Base-by-base conservation (phyloP, 2,888 invertebrate genomes). In the Nymphalis urticae region DNA sequence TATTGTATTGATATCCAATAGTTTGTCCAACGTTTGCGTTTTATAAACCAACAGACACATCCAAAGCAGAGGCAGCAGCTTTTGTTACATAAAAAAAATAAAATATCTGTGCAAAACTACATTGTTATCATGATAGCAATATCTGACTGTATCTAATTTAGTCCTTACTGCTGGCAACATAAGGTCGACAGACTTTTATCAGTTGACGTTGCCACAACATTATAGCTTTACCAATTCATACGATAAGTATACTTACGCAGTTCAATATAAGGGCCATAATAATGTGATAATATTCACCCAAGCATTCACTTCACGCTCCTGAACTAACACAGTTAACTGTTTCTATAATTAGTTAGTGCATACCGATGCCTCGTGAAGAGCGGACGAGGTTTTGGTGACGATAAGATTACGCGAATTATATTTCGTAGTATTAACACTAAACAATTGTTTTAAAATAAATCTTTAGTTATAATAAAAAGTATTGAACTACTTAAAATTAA, bases 301-400 rank as follows among this genome's bases (percentile, higher is more conserved):
- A 32, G 6, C 42, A 48, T 27, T n/a, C 17, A 51, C 54, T 61
- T 60, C 24, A 64, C 62, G 62, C 58, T 58, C 48, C 51, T 51
- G 61, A 13, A 36, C 59, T 59, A 63, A 63, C 56, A 65, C 64
- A 54, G 68, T 65, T 68, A 71, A 66, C 65, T 62, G 71, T 70
- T 65, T 59, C 54, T 66, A 72, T 72, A 66, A 74, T 70, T 74
- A 74, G 71, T 67, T 74, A 75, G 75, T 75, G 10, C 56, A 62
- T 48, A 59, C 61, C 69, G 63, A 60, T 66, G 66, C n/a, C 48
- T 68, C 69, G 64, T 64, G 21, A 58, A 21, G 64, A 27, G 59
- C 69, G 66, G 69, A 54, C 70, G 71, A 24, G 56, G 19, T 19
- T 27, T 48, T 47, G 7, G 27, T 63, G 59, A 59, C 42, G 24